Base-by-base conservation (phyloP, 2,888 invertebrate species). In the Panopea generosa region DNA sequence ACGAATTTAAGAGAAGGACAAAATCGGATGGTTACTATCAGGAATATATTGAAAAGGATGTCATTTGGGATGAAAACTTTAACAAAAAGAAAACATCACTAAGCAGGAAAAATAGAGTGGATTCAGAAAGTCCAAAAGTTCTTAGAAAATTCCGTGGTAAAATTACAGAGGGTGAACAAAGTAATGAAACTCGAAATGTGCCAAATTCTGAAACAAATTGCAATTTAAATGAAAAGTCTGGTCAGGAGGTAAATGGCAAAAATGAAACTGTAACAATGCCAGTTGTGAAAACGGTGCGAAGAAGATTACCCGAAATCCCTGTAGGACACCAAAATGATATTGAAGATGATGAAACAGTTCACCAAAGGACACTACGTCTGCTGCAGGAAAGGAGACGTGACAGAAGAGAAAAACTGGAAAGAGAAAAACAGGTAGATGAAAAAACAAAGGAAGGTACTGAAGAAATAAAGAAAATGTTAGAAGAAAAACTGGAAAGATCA, bases 271-370 rank as follows among this genome's bases (percentile, higher is more conserved):
- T 20, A 45, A 45, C 6, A 9, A n/a, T 4, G n/a, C 22, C 50
- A 18, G 69, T 53, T 33, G 24, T 20, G 26, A 77, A 69, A 52
- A n/a, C 52, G 16, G 27, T 49, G 22, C 55, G 73, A 18, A 76
- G 80, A 63, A 80, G 74, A 59, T 45, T 80, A 43, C 80, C 80
- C 20, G 70, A 76, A 27, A 59, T 77, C 26, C 80, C 80, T 16
- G 33, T 63, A 2, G 55, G 52, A 55, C 45, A 59, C 0, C 4
- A 18, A 16, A 50, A 50, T 38, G 70, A 63, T 29, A 60, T 53
- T 2, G 77, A 77, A 49, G 76, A 80, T 52, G 77, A 77, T 60
- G 80, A 80, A 63, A 80, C 62, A 40, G 56, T 80, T 71, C 80
- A 80, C 68, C 70, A 76, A 55, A 61, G 73, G 18, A 80, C 77